These are phyloP conservation scores for Dolichallabes microphthalmus DNA, from an alignment of 2,113 vertebrate genomes.

Conservation along the genomic window DNA sequence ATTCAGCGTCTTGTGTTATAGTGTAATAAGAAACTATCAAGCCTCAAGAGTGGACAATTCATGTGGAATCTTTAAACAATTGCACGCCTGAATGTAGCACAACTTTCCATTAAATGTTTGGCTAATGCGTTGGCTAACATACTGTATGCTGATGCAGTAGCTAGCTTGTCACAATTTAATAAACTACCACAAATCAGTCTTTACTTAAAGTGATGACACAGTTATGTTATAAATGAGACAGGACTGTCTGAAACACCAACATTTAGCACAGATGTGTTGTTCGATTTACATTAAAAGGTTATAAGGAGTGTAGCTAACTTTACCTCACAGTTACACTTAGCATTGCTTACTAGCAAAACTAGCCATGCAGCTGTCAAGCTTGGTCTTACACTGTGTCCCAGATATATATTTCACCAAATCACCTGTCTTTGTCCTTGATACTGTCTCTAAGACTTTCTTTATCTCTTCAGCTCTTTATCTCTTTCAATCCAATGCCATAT, in stretches of 20 bases:
- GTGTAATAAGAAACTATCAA: not conserved
- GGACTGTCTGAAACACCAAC: not conserved
- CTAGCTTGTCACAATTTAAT: not conserved
- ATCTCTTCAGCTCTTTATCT: not conserved
- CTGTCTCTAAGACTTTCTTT: not conserved
- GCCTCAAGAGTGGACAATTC: not conserved
- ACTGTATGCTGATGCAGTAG: not conserved
- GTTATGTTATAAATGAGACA: not conserved
- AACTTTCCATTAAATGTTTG: not conserved
- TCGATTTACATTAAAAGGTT: not conserved
- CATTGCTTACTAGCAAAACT: not conserved
- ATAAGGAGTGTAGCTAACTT: not conserved
- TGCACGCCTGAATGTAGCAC: not conserved
- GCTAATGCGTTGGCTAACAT: not conserved
- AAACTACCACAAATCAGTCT: not conserved
- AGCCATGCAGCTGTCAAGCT: not conserved
- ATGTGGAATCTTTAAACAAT: not conserved
- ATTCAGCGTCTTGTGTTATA: not conserved
- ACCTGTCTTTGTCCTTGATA: not conserved
- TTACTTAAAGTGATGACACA: not conserved
- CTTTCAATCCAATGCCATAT: not conserved
- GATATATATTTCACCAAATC: not conserved
- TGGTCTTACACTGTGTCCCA: not conserved
- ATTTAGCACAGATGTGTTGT: not conserved
- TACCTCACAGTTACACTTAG: not conserved